A percentile compares a stretch with the other conserved stretches of the same genome.
Evolutionary conservation across 2,888 invertebrate genomes (phyloP).

Genomic region (Hyles lineata): DNA sequence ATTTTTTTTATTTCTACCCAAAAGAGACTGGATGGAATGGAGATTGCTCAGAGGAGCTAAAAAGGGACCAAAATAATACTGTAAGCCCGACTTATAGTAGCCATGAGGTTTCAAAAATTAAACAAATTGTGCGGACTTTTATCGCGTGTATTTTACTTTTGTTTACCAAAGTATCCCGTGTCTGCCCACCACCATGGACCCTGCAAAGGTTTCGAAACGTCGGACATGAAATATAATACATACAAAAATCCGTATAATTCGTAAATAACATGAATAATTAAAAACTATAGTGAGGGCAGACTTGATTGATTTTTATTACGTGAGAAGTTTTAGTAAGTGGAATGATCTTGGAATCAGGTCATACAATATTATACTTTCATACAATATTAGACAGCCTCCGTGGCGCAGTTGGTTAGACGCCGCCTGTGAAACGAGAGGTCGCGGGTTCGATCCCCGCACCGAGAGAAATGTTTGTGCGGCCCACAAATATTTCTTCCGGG

Average conservation of each 20-base stretch:
- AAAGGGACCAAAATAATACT: not conserved
- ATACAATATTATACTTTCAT: too few relatives aligned
- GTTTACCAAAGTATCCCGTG: constrained; percentile 10
- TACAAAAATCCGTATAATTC: constrained; percentile 17
- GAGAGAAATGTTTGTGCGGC: too few relatives aligned
- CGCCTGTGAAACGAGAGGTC: too few relatives aligned
- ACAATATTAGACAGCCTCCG: too few relatives aligned
- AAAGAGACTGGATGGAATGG: too few relatives aligned
- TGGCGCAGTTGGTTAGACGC: too few relatives aligned
- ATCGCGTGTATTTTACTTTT: constrained; percentile 7
- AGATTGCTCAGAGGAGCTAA: too few relatives aligned
- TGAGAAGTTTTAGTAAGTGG: too few relatives aligned
- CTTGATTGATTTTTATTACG: not conserved
- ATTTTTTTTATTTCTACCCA: too few relatives aligned
- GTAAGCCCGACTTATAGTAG: not conserved
- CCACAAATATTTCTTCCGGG: too few relatives aligned
- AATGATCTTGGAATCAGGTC: not conserved
- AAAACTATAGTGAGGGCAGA: not conserved
- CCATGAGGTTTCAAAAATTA: not conserved
- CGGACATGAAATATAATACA: not conserved
- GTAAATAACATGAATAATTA: not conserved
- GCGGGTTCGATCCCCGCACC: too few relatives aligned
- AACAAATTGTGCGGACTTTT: constrained; percentile 19
- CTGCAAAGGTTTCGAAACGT: constrained; percentile 14
- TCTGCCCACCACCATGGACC: constrained; percentile 22